Percentiles rank a stretch among this genome's conserved stretches.
Conservation (phyloP, 2,888 invertebrate genomes). For the Athalia rosae region DNA sequence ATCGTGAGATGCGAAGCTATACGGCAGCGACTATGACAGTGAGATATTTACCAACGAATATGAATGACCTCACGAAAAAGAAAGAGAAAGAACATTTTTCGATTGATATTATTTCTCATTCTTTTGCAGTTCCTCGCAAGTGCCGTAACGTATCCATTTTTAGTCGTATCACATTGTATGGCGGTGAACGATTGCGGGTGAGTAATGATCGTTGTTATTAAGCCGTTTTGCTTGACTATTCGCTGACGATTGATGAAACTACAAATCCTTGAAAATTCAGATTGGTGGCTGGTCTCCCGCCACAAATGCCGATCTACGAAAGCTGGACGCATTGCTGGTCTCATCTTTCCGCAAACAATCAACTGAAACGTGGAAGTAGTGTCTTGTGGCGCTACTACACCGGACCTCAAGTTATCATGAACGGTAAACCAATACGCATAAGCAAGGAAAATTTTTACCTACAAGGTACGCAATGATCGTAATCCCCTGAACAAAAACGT, state of each 20-base stretch:
- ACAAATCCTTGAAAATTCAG: conserved; percentile 70
- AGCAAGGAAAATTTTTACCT: conserved; percentile 51
- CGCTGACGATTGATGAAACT: too few relatives aligned
- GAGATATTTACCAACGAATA: conserved; percentile 64
- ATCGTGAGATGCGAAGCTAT: conserved; percentile 79
- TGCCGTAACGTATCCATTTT: conserved; percentile 93
- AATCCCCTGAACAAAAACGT: background rate
- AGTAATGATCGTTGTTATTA: conserved; percentile 55
- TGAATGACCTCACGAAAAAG: background rate
- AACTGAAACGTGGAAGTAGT: conserved; percentile 91
- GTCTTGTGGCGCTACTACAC: conserved; percentile 85
- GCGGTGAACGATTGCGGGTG: conserved; percentile 86
- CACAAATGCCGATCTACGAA: conserved; percentile 87
- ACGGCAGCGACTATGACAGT: conserved; percentile 78
- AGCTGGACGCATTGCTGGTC: conserved; percentile 91
- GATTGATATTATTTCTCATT: conserved; percentile 51
- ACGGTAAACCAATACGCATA: conserved; percentile 64
- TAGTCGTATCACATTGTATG: conserved; percentile 94
- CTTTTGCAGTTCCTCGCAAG: conserved; percentile 83
- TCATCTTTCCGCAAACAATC: conserved; percentile 83
- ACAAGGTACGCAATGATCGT: conserved; percentile 34
- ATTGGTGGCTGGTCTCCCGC: conserved; percentile 87
- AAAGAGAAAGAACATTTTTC: background rate
- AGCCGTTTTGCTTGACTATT: too few relatives aligned
- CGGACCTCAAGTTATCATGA: conserved; percentile 73